Evolutionary conservation across 2,888 invertebrate species (phyloP).

Genomic region (Cancer borealis): DNA sequence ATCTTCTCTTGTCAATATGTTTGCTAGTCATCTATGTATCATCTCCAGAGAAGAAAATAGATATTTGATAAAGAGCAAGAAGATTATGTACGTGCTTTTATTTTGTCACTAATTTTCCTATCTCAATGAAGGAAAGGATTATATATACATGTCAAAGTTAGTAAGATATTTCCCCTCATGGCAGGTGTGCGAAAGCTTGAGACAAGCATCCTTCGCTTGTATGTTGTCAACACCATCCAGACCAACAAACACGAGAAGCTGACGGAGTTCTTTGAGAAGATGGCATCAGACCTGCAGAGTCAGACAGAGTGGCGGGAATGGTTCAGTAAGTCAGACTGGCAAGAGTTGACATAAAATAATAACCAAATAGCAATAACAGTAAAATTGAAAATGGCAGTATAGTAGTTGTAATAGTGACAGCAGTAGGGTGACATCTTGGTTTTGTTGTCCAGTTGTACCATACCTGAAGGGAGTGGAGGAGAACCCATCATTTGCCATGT

Average conservation of each 20-base stretch:
- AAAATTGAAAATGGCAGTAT: not conserved
- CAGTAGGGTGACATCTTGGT: not conserved
- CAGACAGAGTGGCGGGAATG: conserved; percentile 97
- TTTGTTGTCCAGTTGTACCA: conserved; percentile 87
- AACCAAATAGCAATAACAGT: not conserved
- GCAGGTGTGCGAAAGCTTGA: conserved; percentile 77
- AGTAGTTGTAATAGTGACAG: not conserved
- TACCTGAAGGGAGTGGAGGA: conserved; percentile 95
- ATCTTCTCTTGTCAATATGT: no score
- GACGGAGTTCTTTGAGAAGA: conserved; percentile 92
- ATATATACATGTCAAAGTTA: not conserved
- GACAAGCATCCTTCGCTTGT: conserved; percentile 85
- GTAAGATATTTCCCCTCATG: not conserved
- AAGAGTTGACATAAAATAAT: not conserved
- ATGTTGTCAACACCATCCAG: conserved; percentile 91
- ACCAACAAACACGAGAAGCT: conserved; percentile 92
- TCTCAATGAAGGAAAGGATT: not conserved
- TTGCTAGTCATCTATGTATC: no score
- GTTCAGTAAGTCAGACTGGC: conserved; percentile 88
- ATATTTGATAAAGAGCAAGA: no score
- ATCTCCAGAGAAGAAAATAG: no score
- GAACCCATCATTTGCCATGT: conserved; percentile 90
- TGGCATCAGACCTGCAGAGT: conserved; percentile 91
- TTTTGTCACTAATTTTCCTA: not conserved
- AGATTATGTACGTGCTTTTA: not conserved